Evolutionary conservation across 2,797 vertebrate species (phyloP).

Genomic region (Gambusia yucatana): DNA sequence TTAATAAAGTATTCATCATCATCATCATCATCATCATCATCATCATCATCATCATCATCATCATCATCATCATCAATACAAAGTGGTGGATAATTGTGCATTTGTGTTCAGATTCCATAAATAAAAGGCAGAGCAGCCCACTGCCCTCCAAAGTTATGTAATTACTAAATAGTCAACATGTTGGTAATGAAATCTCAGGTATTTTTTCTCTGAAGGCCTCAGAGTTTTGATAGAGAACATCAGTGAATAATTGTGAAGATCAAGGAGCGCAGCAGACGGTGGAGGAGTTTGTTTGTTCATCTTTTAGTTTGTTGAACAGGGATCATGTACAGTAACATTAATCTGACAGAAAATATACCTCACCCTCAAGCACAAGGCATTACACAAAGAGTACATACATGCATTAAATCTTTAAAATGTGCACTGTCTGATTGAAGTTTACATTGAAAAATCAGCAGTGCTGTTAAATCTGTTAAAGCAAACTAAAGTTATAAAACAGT

Average conservation of each 20-base stretch:
- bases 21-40: no score
- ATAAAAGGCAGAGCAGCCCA: background rate
- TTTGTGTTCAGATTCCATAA: background rate
- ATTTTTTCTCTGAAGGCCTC: background rate
- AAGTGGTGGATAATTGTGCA: background rate
- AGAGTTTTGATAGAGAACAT: background rate
- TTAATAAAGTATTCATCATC: no score
- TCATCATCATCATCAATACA: no score
- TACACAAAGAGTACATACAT: background rate
- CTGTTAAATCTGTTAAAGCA: background rate
- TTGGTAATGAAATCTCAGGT: background rate
- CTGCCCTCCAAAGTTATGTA: background rate
- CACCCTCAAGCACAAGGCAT: background rate
- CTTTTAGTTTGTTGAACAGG: background rate
- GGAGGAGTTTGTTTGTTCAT: background rate
- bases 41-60: no score
- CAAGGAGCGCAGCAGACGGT: background rate
- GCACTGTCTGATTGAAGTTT: background rate
- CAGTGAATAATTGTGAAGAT: background rate
- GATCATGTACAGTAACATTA: background rate
- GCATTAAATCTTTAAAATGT: background rate
- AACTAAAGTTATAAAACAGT: background rate
- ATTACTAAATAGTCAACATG: background rate
- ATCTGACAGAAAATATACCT: background rate
- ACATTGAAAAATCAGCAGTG: background rate